Base-by-base conservation (phyloP, 2,888 invertebrate species). In the Dryocosmus kuriphilus region DNA sequence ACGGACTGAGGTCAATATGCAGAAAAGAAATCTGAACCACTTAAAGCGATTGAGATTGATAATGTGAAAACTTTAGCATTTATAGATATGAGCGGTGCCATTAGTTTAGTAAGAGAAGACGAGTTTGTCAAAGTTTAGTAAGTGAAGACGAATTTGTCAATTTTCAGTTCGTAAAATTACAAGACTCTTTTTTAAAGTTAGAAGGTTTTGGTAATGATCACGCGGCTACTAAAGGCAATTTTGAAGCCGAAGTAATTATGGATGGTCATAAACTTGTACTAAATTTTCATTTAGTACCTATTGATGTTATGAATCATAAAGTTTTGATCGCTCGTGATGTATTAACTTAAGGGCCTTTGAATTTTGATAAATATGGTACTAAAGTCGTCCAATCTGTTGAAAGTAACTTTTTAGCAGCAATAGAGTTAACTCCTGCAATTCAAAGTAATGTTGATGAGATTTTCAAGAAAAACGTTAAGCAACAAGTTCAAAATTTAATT, bases 21-120 rank as follows among this genome's bases (percentile, higher is more conserved):
- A n/a, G n/a, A n/a, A n/a, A n/a, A n/a, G n/a, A n/a, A n/a, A n/a
- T n/a, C n/a, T n/a, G n/a, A n/a, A n/a, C n/a, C n/a, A n/a, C n/a
- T n/a, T n/a, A n/a, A n/a, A n/a, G n/a, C n/a, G n/a, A n/a, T n/a
- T n/a, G n/a, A n/a, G n/a, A n/a, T n/a, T n/a, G n/a, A n/a, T n/a
- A n/a, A n/a, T n/a, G n/a, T n/a, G n/a, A 38, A 38, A 38, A 38
- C 14, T 4, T 38, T 38, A 38, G 62, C 74, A 0, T 16, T 77
- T 11, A 19, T 77, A 35, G 74, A 77, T n/a, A 77, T 74, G 6
- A 65, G 79, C 4, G 76, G 76, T 35, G 65, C 75, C 9, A 55
- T 76, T 30, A 57, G 55, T 8, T 60, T 79, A n/a, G n/a, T n/a
- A n/a, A n/a, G n/a, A n/a, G n/a, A n/a, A n/a, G n/a, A n/a, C n/a